Evolutionary conservation across 2,888 invertebrate species (phyloP).

Genomic region (Bombylius discolor): DNA sequence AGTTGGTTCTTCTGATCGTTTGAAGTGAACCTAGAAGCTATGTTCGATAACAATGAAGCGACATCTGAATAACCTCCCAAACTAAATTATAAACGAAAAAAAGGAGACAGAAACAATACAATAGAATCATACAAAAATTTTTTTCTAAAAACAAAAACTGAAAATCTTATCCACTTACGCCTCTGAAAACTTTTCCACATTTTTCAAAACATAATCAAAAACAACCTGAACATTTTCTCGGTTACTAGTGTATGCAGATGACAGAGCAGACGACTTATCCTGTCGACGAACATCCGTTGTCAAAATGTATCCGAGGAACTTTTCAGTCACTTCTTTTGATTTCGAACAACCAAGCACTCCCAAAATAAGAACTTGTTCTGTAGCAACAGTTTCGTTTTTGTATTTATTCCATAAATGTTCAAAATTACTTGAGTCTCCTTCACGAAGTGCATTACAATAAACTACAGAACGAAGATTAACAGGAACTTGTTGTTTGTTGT

Average conservation of each 20-base stretch:
- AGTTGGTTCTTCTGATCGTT: constrained; percentile 20
- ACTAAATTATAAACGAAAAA: constrained; percentile 14
- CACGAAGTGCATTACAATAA: constrained; percentile 61
- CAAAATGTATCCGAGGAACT: constrained; percentile 39
- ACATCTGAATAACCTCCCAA: constrained; percentile 27
- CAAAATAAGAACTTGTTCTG: constrained; percentile 55
- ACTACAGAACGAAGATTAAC: constrained; percentile 55
- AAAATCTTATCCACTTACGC: too few species aligned
- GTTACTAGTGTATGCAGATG: constrained; percentile 41
- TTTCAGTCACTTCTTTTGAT: constrained; percentile 39
- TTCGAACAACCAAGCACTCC: constrained; percentile 54
- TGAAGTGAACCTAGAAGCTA: constrained; percentile 29
- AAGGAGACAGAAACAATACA: too few species aligned
- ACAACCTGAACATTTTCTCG: constrained; percentile 42
- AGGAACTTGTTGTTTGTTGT: constrained; percentile 32
- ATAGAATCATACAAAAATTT: too few species aligned
- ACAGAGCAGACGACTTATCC: constrained; percentile 28
- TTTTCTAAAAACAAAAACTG: too few species aligned
- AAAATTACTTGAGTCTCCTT: constrained; percentile 51
- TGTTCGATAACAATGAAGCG: constrained; percentile 26
- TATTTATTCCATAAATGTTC: constrained; percentile 50
- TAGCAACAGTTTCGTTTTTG: constrained; percentile 44
- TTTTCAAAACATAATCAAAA: constrained; percentile 35
- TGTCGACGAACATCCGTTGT: constrained; percentile 31
- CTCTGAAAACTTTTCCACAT: constrained; percentile 18